Evolutionary conservation across 2,888 invertebrate genomes (phyloP).

Genomic region (Leucophora obtusa): DNA sequence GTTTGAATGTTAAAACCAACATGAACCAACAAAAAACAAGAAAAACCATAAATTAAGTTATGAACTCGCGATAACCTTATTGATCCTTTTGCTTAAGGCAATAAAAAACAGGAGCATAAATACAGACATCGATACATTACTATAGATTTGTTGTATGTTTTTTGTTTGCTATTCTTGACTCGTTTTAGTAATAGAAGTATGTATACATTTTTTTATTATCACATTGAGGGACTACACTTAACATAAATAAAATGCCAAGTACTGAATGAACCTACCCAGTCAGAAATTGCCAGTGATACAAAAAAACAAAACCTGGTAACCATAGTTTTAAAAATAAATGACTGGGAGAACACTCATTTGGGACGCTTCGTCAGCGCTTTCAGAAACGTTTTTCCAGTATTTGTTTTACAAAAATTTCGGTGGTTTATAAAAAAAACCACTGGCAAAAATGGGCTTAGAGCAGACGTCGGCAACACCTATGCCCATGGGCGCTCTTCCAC

Average conservation of each 20-base stretch:
- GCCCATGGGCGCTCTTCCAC: too few relatives aligned
- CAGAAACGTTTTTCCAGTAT: too few relatives aligned
- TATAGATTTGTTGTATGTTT: conserved; percentile 1
- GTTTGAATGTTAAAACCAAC: conserved; percentile 45
- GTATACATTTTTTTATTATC: neutral
- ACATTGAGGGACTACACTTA: conserved; percentile 2
- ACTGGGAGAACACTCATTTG: too few relatives aligned
- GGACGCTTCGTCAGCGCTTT: too few relatives aligned
- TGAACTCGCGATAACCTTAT: conserved; percentile 62
- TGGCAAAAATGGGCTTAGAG: too few relatives aligned
- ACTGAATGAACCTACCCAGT: neutral
- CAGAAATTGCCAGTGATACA: too few relatives aligned
- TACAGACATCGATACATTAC: conserved; percentile 3
- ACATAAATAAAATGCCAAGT: neutral
- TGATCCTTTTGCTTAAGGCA: conserved; percentile 57
- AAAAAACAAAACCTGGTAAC: too few relatives aligned
- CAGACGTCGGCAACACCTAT: too few relatives aligned
- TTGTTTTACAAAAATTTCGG: too few relatives aligned
- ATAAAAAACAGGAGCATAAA: conserved; percentile 26
- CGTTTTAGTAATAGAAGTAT: conserved; percentile 31
- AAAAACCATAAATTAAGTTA: conserved; percentile 61
- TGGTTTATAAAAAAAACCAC: too few relatives aligned
- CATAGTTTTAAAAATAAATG: too few relatives aligned
- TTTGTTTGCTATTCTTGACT: conserved; percentile 20
- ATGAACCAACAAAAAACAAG: conserved; percentile 9